Evolutionary conservation across 2,113 vertebrate genomes (phyloP).

Genomic region (Dromaius novaehollandiae): DNA sequence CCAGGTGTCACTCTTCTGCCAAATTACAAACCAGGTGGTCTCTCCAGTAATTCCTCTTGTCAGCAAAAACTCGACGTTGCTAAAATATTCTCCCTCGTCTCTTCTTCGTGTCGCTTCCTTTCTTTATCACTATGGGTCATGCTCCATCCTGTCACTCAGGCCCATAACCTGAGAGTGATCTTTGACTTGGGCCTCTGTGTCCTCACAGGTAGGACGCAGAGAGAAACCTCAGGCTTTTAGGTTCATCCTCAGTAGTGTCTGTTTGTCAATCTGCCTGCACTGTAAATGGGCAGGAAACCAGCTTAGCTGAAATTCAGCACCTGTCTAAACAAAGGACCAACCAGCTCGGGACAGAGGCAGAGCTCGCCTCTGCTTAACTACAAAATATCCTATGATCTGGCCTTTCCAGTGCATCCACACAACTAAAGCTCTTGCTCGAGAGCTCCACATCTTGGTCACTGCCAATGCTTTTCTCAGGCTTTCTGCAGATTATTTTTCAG

Average conservation of each 20-base stretch:
- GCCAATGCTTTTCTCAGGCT: background rate
- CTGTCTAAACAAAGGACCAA: background rate
- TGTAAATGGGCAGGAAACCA: background rate
- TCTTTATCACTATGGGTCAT: background rate
- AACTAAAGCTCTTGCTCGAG: background rate
- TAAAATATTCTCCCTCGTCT: background rate
- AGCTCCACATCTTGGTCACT: background rate
- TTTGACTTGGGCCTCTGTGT: too few species aligned
- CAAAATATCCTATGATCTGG: accelerated
- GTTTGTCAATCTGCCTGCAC: accelerated
- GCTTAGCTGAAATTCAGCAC: background rate
- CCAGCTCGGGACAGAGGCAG: accelerated
- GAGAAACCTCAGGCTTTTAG: background rate
- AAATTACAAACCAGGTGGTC: background rate
- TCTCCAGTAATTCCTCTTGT: background rate
- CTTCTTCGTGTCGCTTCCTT: background rate
- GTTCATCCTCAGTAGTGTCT: accelerated
- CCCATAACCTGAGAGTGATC: too few species aligned
- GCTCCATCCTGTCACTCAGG: too few species aligned
- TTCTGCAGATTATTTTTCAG: background rate
- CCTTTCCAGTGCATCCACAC: background rate
- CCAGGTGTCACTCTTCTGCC: background rate
- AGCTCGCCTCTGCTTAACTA: accelerated
- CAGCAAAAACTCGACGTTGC: background rate
- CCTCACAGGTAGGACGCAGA: background rate